Base-by-base conservation (phyloP, 1,140 invertebrate species). In the Leptinotarsa undecemlineata region DNA sequence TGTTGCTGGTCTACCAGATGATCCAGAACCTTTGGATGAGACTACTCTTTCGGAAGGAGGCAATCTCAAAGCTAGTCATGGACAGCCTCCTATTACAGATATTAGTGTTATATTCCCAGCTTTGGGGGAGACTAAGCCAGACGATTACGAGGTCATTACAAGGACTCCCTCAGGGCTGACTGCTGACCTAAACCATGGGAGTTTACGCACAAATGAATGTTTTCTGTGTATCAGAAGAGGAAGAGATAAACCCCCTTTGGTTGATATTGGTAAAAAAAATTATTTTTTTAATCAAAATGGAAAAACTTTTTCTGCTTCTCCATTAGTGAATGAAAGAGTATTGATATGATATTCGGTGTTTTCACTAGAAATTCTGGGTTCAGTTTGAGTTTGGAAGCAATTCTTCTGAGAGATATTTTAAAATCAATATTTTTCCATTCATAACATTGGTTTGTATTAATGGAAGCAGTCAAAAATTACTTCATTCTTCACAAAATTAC, bases 151-250 rank as follows among this genome's bases (percentile, higher is more conserved):
- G 66, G 87, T 95, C 21, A 88, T 99, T n/a, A 93, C 95, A 76
- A 86, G 89, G 60, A 99, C 98, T 4, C 95, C 96, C 11, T 90
- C 91, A 20, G 95, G 95, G 3, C 86, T 95, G 74, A 90, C 90
- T 15, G 98, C 98, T 1, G 96, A 99, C 87, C 88, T 99, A 48
- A 99, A 99, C 86, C 96, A 98, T 91, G 98, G 98, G 20, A 98
- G 96, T 80, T 88, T 99, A 77, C 90, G 96, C 62, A 95, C 95
- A 72, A 93, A 93, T 21, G 95, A 97, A 85, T 96, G 98, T 85
- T 99, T 91, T 86, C 88, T 99, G 26, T 99, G 97, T 85, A 97
- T 93, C 84, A 89, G 92, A 79, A 88, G 98, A 76, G 96, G 98
- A 21, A 89, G 94, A 77, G 96, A 99, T 84, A 97, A 96, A 85